phyloP scores from a whole-genome alignment of 2,797 vertebrate species.

The Dendrocincla tyrannina region DNA sequence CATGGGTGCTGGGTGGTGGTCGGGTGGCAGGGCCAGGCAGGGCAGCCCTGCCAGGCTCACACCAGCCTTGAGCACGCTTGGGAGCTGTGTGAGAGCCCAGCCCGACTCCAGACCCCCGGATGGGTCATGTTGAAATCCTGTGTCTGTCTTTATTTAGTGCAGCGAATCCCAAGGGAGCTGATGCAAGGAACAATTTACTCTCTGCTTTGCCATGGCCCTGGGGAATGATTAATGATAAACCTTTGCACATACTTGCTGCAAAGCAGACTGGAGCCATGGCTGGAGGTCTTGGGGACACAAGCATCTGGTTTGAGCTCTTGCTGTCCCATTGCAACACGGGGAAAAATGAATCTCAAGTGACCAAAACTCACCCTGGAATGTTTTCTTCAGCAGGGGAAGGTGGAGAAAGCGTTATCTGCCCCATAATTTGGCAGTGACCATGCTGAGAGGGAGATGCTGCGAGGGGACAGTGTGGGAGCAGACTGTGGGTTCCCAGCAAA shows the following conservation, averaged over 20 bases:
- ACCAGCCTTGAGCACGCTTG: rapidly evolving
- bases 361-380: slow-evolving; percentile 10
- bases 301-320: slow-evolving; percentile 21
- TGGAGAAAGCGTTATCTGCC: neutral
- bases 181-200: slow-evolving; percentile 47
- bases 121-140: slow-evolving; percentile 11
- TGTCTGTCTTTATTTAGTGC: slow-evolving; percentile 10
- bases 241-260: slow-evolving; percentile 45
- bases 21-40: neutral
- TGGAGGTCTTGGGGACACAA: slow-evolving; percentile 28
- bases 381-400: slow-evolving; percentile 6
- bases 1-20: rapidly evolving
- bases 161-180: neutral
- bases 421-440: neutral
- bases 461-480: neutral
- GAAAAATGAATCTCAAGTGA: slow-evolving; percentile 3
- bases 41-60: neutral
- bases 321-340: neutral
- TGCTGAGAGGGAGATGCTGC: neutral
- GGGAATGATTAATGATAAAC: slow-evolving; percentile 13
- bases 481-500: neutral
- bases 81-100: neutral
- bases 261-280: slow-evolving; percentile 14
- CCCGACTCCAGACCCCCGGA: neutral
- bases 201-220: slow-evolving; percentile 25